A percentile compares a stretch with the other conserved stretches of the same genome.
These are phyloP conservation scores for Cossypha niveicapilla DNA, from an alignment of 2,797 vertebrate genomes.

Conservation along the genomic window DNA sequence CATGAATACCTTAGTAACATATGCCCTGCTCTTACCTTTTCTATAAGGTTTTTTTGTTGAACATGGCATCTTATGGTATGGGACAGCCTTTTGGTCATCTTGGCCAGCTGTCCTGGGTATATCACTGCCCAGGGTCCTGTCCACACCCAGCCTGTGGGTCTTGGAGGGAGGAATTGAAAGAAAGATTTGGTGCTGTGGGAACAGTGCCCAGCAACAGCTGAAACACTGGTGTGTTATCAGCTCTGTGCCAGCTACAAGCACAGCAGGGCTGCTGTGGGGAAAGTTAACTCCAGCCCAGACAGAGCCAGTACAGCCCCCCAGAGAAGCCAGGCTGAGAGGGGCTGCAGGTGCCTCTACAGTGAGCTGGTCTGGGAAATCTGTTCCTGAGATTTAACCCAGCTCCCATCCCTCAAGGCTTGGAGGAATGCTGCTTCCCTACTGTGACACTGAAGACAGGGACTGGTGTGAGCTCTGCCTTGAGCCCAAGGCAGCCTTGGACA, in stretches of 20 bases:
- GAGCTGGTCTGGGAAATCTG: neutral
- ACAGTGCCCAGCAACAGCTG: neutral
- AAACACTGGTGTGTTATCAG: neutral
- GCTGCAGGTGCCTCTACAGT: neutral
- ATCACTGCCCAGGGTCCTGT: neutral
- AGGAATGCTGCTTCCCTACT: neutral
- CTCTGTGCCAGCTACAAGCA: neutral
- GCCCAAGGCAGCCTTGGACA: neutral
- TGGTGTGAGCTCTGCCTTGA: neutral
- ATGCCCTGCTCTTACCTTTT: accelerated
- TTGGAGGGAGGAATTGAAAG: neutral
- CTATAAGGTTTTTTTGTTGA: neutral
- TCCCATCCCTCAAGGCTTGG: neutral
- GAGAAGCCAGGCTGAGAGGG: neutral
- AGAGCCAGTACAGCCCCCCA: neutral
- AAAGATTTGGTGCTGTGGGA: neutral
- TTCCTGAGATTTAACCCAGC: neutral
- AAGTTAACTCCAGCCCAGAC: neutral
- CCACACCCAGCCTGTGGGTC: neutral
- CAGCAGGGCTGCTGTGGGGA: neutral
- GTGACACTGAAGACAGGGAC: neutral
- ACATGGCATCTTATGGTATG: accelerated
- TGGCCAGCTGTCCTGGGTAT: neutral
- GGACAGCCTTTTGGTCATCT: neutral
- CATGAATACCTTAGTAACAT: neutral